Evolutionary conservation across 1,140 invertebrate genomes (phyloP), one percentile per base, ranked within the genome.

Genomic region (Drosophila nannoptera): DNA sequence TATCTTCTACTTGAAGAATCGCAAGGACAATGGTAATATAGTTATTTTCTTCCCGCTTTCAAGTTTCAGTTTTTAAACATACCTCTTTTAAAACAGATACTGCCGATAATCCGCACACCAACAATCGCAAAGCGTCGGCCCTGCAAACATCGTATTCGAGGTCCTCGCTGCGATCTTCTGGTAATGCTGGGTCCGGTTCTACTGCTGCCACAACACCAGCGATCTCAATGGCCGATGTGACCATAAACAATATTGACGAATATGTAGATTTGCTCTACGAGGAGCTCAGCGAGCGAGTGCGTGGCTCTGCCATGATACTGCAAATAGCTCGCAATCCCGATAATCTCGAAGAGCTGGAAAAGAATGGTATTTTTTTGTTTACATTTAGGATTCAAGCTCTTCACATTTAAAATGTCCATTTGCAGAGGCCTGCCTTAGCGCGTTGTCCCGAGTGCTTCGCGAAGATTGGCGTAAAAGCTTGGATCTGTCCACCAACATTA

Each of bases 221-320:
- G 6, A 33, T 75, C 32, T 33, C 83, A 11, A 62, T 68, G 16
- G 59, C 78, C 5, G 82, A 90, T 90, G 93, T 94, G 49, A 92
- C 93, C 29, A 94, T 96, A 54, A 95, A 96, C 76, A 94, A 94
- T 89, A 92, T 99, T 49, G 96, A 99, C 87, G 94, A 94, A 76
- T 99, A 99, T 90, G 94, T 99, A 45, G 98, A 99, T 90, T 91
- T 99, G 64, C 90, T 99, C 4, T 99, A 99, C 90, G 98, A 99
- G 91, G 97, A 97, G 73, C 94, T 98, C 75, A 92, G 94, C 42
- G 96, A 97, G 76, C 99, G 99, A 92, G 94, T 98, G 29, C 94
- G 95, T 90, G 98, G 96, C 33, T 97, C 97, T n/a, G 94, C 94
- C 11, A 91, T 97, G 53, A 96, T 99, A 69, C 91, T 98, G 52